These are phyloP conservation scores for Morone chrysops DNA, from an alignment of 2,113 vertebrate species.

Conservation along the genomic window DNA sequence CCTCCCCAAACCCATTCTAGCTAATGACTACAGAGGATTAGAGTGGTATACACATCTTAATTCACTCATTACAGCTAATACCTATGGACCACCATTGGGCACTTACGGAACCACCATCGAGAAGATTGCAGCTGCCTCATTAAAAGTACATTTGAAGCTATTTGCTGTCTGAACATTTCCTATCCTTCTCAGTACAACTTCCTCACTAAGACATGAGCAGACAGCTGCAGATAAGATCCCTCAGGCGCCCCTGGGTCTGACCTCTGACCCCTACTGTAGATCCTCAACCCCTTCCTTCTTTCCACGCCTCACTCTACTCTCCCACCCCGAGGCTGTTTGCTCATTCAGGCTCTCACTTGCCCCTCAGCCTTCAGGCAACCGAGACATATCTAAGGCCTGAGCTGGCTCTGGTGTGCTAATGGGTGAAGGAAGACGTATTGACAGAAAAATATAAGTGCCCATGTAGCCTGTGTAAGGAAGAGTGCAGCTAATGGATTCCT, in stretches of 20 bases:
- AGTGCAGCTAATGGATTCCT: constrained; percentile 69
- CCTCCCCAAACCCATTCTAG: constrained; percentile 60
- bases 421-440: constrained; percentile 35
- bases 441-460: constrained; percentile 39
- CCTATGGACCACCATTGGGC: constrained; percentile 69
- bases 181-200: constrained; percentile 48
- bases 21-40: constrained; percentile 68
- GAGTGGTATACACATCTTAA: constrained; percentile 61
- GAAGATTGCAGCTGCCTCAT: constrained; percentile 74
- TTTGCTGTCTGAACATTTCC: constrained; percentile 60
- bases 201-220: constrained; percentile 60
- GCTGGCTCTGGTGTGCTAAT: constrained; percentile 50
- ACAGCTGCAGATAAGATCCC: constrained; percentile 60
- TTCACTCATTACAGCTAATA: constrained; percentile 76
- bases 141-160: constrained; percentile 76
- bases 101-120: constrained; percentile 67
- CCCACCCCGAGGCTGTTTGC: constrained; percentile 41
- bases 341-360: constrained; percentile 65
- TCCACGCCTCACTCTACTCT: constrained; percentile 36
- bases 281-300: constrained; percentile 33
- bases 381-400: constrained; percentile 31
- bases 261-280: constrained; percentile 69
- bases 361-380: constrained; percentile 52
- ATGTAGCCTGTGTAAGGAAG: constrained; percentile 27
- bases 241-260: constrained; percentile 55